Percentiles rank a stretch among this genome's conserved stretches.
Evolutionary conservation across 2,797 vertebrate genomes (phyloP).

Genomic region (Glossophaga mutica): DNA sequence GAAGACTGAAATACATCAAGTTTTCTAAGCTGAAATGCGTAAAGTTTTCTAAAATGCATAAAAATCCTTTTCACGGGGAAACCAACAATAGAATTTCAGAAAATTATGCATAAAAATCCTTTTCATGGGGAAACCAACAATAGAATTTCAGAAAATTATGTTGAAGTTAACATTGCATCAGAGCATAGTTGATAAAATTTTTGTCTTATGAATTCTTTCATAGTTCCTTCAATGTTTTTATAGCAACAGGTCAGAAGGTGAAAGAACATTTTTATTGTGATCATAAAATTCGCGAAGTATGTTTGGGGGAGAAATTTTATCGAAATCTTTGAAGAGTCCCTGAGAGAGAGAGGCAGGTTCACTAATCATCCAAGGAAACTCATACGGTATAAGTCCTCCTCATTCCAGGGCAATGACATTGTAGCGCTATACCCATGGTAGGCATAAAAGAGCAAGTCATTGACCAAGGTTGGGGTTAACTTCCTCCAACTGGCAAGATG

Average conservation of each 20-base stretch:
- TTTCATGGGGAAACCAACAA: background rate
- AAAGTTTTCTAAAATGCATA: background rate
- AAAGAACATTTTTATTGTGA: background rate
- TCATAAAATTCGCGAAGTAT: background rate
- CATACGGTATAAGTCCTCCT: background rate
- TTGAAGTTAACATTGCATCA: background rate
- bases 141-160: conserved; percentile 4
- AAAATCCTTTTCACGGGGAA: background rate
- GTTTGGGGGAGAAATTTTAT: background rate
- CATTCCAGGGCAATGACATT: background rate
- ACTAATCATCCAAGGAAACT: background rate
- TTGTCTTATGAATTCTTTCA: background rate
- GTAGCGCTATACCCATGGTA: background rate
- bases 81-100: background rate
- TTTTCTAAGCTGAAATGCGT: background rate
- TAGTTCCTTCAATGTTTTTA: background rate
- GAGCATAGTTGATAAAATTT: background rate
- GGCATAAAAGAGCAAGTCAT: background rate
- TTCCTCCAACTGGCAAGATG: conserved; percentile 22
- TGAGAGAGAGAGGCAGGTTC: background rate
- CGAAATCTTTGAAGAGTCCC: background rate
- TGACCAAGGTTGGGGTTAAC: background rate
- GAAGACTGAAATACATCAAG: background rate
- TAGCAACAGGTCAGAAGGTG: background rate
- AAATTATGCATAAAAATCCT: background rate